These are phyloP conservation scores for Myotis pilosus DNA, from an alignment of 2,797 vertebrate genomes.

Conservation along the genomic window DNA sequence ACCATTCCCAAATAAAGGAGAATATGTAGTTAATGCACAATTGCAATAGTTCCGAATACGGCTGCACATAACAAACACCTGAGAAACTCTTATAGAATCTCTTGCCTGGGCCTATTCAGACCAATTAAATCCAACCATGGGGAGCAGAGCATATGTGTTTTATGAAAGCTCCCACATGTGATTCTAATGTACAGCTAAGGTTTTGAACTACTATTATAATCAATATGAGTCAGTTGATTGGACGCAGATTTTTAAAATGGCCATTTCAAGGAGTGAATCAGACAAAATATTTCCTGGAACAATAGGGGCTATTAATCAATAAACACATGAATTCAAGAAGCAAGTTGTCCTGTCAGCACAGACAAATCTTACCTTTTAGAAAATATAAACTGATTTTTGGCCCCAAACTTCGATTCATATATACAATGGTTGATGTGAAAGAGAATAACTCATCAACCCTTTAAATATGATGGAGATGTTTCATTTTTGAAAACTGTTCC, in stretches of 20 bases:
- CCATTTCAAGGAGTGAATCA: neutral
- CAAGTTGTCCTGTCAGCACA: neutral
- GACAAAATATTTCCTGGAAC: conserved; percentile 1
- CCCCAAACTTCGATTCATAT: neutral
- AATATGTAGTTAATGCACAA: neutral
- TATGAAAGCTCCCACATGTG: neutral
- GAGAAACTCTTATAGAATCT: neutral
- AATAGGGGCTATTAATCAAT: conserved; percentile 16
- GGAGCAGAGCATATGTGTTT: neutral
- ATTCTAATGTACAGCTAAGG: conserved; percentile 13
- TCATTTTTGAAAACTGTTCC: neutral
- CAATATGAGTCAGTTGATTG: neutral
- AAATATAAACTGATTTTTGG: conserved; percentile 5
- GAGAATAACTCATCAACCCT: neutral
- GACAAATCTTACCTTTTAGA: conserved; percentile 5
- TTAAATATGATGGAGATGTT: neutral
- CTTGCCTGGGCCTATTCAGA: neutral
- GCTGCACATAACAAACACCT: neutral
- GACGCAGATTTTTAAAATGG: neutral
- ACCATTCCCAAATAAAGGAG: neutral
- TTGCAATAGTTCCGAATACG: neutral
- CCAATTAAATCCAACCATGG: neutral
- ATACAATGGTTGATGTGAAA: neutral
- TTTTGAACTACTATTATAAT: neutral
- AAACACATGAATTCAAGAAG: neutral